Evolutionary conservation across 2,888 invertebrate genomes (phyloP), one percentile per base, ranked within the genome.

Genomic region (Atethmia centrago): DNA sequence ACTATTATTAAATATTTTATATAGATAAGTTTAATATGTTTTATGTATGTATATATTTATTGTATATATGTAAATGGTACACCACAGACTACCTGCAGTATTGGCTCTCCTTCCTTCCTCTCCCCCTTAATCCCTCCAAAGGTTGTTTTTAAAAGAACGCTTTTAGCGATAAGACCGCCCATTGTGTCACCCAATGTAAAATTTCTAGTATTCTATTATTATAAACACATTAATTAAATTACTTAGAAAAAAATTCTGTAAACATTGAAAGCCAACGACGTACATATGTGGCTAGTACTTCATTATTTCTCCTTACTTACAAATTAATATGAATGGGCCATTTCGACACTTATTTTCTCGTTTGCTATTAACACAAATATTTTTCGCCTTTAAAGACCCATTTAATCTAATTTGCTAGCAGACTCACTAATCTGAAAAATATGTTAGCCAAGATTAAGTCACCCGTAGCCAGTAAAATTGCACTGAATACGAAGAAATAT

Each of bases 351-450:
- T 16, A 3, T 40, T 47, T 49, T 31, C 42, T 36, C 1, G 14
- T 42, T 63, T 31, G 0, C 40, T 53, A 53, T 9, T 14, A 58
- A 21, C 14, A 56, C 21, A 63, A 73, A 56, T 14, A 49, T n/a
- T 31, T 47, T 61, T 65, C 12, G 5, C 42, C 12, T 51, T 28
- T n/a, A 78, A 56, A 45, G 9, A 25, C 8, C 55, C 31, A 63
- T 76, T 63, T 51, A 10, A 19, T 56, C 9, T 69, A 36, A 69
- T 77, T 63, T 51, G 28, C n/a, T 28, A 42, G 31, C 14, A 53
- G 47, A 64, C 7, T 12, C 36, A 74, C n/a, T 79, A 74, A 79
- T 59, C 59, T 65, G 19, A 25, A 64, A 61, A 68, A 67, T 71
- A 68, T 45, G 62, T 74, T 36, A 53, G 45, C 61, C 16, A 58